phyloP scores from a whole-genome alignment of 2,797 vertebrate species.

The Lacerta bilineata region DNA sequence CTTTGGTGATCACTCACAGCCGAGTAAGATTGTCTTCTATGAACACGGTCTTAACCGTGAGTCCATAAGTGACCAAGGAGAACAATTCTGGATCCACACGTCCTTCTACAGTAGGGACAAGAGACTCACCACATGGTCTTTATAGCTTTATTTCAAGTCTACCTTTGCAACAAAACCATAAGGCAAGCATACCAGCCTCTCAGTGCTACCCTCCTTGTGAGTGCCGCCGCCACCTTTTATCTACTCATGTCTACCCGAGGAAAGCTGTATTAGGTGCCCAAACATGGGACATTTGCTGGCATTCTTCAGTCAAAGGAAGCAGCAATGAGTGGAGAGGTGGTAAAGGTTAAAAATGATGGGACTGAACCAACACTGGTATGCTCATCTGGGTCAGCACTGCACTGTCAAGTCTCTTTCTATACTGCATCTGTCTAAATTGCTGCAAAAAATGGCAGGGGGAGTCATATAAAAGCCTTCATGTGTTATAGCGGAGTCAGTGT shows the following conservation, averaged over 20 bases:
- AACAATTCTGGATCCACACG: no score
- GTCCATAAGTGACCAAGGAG: no score
- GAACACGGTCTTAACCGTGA: no score
- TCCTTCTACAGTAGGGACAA: no score
- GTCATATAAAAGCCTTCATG: constrained; percentile 9
- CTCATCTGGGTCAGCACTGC: not conserved
- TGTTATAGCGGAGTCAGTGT: constrained; percentile 5
- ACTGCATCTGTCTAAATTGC: not conserved
- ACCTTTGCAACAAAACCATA: not conserved
- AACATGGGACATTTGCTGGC: not conserved
- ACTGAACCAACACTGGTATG: not conserved
- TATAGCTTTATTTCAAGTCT: not conserved
- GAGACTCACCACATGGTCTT: not conserved
- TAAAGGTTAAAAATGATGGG: not conserved
- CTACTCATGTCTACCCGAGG: not conserved
- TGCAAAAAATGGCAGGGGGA: not conserved
- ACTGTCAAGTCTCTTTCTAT: not conserved
- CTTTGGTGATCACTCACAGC: no score
- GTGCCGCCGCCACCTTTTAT: no score
- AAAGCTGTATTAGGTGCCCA: not conserved
- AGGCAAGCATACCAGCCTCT: not conserved
- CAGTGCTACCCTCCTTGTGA: not conserved
- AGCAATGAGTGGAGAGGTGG: not conserved
- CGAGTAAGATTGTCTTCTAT: no score
- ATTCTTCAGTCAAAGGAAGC: not conserved